A percentile compares a stretch with the other conserved stretches of the same genome.
Conservation (phyloP, 2,113 vertebrate species). For the Anolis carolinensis region DNA sequence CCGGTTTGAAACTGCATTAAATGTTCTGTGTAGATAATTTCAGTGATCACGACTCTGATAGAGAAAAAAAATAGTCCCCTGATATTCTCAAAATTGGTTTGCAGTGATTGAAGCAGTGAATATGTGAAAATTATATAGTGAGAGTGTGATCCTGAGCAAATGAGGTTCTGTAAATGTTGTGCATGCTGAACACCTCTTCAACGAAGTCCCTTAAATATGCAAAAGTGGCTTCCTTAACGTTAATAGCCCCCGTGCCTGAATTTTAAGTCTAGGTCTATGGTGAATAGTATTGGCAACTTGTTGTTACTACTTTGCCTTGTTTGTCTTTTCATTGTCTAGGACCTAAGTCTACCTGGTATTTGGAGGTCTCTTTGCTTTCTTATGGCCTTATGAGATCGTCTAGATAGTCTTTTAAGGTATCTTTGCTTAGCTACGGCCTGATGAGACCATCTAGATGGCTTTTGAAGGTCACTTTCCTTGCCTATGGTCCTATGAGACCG, state of each 20-base stretch:
- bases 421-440: too few species aligned
- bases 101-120: not conserved
- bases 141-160: not conserved
- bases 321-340: not conserved
- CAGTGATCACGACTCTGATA: not conserved
- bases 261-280: not conserved
- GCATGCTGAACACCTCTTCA: not conserved
- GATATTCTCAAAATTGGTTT: constrained; percentile 25
- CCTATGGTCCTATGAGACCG: too few species aligned
- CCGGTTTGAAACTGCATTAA: too few species aligned
- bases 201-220: not conserved
- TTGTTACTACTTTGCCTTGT: not conserved
- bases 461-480: too few species aligned
- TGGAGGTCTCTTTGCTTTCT: too few species aligned
- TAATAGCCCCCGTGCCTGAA: not conserved
- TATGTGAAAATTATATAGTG: not conserved
- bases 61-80: not conserved
- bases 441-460: too few species aligned
- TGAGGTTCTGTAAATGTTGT: not conserved
- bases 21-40: not conserved
- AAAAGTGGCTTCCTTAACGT: not conserved
- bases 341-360: too few species aligned
- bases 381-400: too few species aligned
- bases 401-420: too few species aligned
- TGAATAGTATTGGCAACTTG: not conserved